These are phyloP conservation scores for Periplaneta americana DNA, from an alignment of 1,140 invertebrate genomes.

Conservation along the genomic window DNA sequence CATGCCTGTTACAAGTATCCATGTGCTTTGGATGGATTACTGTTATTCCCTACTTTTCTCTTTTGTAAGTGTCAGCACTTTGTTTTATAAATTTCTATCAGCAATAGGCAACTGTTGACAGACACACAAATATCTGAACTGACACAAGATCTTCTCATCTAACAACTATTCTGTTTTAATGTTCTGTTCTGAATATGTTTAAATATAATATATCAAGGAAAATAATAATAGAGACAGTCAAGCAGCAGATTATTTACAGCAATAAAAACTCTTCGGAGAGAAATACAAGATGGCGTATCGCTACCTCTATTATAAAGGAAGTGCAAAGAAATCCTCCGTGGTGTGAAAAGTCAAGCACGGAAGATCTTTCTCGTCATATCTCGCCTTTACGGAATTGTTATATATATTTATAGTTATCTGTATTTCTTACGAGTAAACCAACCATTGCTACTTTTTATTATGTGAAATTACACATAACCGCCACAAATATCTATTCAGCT, in stretches of 20 bases:
- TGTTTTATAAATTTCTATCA: not conserved
- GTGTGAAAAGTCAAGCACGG: not conserved
- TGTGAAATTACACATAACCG: conserved; percentile 9
- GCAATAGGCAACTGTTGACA: not conserved
- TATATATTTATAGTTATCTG: not conserved
- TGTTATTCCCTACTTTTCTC: not conserved
- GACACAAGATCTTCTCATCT: not conserved
- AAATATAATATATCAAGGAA: conserved; percentile 13
- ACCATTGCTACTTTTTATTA: not conserved
- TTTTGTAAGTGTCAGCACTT: not conserved
- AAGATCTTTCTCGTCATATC: not conserved
- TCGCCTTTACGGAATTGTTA: not conserved
- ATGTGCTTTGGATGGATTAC: not conserved
- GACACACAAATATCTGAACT: conserved; percentile 1
- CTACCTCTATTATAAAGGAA: not conserved
- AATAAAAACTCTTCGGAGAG: conserved; percentile 2
- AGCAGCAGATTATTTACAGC: conserved; percentile 15
- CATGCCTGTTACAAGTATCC: not conserved
- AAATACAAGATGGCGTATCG: not conserved
- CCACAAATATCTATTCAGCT: conserved; percentile 13
- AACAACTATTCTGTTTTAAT: conserved; percentile 11
- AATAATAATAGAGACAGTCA: conserved; percentile 1
- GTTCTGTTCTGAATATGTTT: conserved; percentile 7
- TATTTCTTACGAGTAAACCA: conserved; percentile 8
- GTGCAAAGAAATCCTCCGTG: not conserved